These are phyloP conservation scores for Drosophila sordidula DNA, from an alignment of 2,888 invertebrate genomes.

Conservation along the genomic window DNA sequence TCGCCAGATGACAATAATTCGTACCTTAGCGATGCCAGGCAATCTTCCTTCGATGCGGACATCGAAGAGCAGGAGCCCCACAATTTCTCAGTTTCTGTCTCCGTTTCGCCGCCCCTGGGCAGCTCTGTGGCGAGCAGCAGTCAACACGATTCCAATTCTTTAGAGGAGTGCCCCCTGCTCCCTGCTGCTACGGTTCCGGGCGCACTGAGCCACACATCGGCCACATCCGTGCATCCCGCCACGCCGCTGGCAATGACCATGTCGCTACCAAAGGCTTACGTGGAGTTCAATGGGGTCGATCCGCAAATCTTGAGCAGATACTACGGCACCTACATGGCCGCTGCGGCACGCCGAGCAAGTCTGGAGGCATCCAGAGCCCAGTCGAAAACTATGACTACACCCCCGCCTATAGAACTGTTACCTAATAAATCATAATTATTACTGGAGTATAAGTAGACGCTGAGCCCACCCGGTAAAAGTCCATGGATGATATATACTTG, in stretches of 20 bases:
- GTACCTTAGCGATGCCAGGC: constrained; percentile 52
- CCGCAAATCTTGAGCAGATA: constrained; percentile 83
- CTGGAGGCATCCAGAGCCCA: constrained; percentile 51
- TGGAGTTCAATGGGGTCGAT: constrained; percentile 67
- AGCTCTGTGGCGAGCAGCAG: constrained; percentile 55
- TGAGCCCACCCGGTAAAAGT: constrained; percentile 24
- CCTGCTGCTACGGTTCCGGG: not conserved
- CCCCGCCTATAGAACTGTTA: constrained; percentile 54
- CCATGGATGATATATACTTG: too few relatives aligned
- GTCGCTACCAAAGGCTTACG: constrained; percentile 41
- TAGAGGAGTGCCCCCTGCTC: constrained; percentile 58
- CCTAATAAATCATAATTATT: constrained; percentile 50
- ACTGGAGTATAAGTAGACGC: not conserved
- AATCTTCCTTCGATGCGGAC: constrained; percentile 53
- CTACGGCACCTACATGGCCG: constrained; percentile 84
- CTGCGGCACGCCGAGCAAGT: constrained; percentile 69
- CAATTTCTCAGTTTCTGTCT: constrained; percentile 37
- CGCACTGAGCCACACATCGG: not conserved
- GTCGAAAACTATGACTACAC: constrained; percentile 23
- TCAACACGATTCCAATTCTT: constrained; percentile 67
- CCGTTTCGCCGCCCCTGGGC: constrained; percentile 39
- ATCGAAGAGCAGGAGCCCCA: constrained; percentile 45
- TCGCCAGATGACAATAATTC: constrained; percentile 51
- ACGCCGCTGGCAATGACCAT: constrained; percentile 15
- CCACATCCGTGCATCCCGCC: not conserved